A percentile compares a stretch with the other conserved stretches of the same genome.
Evolutionary conservation across 23 tunicate species (phyloP).

Genomic region (Trididemnum miniatum): DNA sequence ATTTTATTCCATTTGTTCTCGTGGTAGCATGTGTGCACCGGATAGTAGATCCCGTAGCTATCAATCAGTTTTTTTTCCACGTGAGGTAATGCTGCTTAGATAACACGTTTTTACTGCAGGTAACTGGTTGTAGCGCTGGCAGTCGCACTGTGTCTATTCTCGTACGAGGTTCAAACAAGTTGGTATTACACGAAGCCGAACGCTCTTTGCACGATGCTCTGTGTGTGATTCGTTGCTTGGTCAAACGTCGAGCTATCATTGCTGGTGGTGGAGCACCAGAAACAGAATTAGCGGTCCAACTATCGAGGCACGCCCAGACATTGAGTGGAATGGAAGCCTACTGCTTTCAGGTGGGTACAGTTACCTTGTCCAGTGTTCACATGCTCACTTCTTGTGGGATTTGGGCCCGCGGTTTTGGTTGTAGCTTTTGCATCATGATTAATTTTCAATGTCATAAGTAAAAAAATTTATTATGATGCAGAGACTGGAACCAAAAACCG

Average conservation of each 20-base stretch:
- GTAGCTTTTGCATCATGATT: too few species aligned
- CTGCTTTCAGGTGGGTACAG: constrained; percentile 75
- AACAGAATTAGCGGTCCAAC: constrained; percentile 88
- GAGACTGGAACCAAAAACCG: too few species aligned
- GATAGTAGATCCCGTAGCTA: too few species aligned
- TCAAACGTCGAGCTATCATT: constrained; percentile 90
- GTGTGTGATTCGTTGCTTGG: constrained; percentile 95
- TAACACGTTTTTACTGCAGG: constrained; percentile 54
- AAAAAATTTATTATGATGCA: too few species aligned
- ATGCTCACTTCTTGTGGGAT: too few species aligned
- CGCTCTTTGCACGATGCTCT: constrained; percentile 97
- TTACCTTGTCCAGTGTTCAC: too few species aligned
- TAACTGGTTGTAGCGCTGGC: constrained; percentile 72
- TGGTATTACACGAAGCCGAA: constrained; percentile 94
- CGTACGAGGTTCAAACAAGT: constrained; percentile 90
- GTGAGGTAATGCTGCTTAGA: too few species aligned
- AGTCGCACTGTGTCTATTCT: constrained; percentile 83
- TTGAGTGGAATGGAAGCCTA: constrained; percentile 98
- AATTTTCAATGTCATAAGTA: too few species aligned
- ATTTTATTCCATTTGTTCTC: too few species aligned
- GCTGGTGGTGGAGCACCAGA: constrained; percentile 99
- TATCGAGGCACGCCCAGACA: constrained; percentile 71
- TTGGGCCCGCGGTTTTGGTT: too few species aligned
- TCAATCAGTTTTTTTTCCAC: too few species aligned
- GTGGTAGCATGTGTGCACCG: too few species aligned